Evolutionary conservation across 2,888 invertebrate genomes (phyloP).

Genomic region (Eustalomyia histrio): DNA sequence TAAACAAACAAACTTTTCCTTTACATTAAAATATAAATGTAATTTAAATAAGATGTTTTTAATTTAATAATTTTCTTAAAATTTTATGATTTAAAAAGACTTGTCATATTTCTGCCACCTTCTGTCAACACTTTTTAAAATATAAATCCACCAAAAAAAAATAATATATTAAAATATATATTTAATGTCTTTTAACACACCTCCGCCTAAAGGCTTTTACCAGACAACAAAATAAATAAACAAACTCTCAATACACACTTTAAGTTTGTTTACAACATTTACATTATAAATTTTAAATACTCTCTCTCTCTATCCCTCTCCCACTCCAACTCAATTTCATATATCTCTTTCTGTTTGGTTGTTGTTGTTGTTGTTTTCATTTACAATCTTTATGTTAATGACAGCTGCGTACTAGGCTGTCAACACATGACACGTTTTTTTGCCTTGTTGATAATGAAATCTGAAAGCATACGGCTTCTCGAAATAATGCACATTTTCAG

Average conservation of each 20-base stretch:
- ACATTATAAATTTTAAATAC: conserved; percentile 16
- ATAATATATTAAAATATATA: background rate
- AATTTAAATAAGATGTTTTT: too few species aligned
- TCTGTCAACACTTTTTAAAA: conserved; percentile 58
- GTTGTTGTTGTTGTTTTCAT: background rate
- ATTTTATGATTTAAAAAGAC: conserved; percentile 21
- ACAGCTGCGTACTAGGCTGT: conserved; percentile 61
- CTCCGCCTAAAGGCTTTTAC: conserved; percentile 42
- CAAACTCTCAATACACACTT: background rate
- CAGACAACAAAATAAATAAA: conserved; percentile 4
- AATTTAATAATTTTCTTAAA: background rate
- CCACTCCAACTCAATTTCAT: conserved; percentile 12
- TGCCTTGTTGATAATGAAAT: conserved; percentile 64
- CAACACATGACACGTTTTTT: conserved; percentile 65
- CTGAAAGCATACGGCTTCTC: conserved; percentile 61
- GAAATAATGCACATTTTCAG: conserved; percentile 27
- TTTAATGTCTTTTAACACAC: conserved; percentile 7
- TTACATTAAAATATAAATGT: too few species aligned
- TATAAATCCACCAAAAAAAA: background rate
- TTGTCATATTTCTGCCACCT: conserved; percentile 58
- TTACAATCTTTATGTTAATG: conserved; percentile 41
- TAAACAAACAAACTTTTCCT: too few species aligned
- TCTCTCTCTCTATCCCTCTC: background rate
- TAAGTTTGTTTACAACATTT: conserved; percentile 37
- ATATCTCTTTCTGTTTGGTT: conserved; percentile 19